Conservation (phyloP, 2,797 vertebrate genomes). For the Pagetopsis macropterus region DNA sequence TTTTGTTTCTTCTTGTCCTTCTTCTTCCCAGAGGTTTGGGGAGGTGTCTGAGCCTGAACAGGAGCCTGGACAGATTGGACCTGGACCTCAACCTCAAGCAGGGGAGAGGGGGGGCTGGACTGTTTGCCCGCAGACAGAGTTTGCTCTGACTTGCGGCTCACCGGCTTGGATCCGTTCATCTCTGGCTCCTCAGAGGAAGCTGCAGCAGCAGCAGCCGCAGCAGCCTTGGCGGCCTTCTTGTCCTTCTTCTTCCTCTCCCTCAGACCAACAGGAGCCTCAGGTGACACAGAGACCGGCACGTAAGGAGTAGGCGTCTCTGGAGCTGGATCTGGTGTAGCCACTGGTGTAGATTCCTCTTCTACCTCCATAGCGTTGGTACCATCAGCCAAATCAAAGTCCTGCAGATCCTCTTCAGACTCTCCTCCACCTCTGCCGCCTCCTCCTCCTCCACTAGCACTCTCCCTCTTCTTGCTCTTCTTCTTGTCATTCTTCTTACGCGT, state of each 20-base stretch:
- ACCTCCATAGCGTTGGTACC: constrained; percentile 78
- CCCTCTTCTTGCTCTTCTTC: constrained; percentile 98
- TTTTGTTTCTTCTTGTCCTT: constrained; percentile 93
- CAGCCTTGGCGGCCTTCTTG: constrained; percentile 87
- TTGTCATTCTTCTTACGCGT: constrained; percentile 95
- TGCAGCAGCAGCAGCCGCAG: constrained; percentile 5
- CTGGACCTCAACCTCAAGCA: constrained; percentile 68
- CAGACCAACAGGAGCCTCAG: constrained; percentile 78
- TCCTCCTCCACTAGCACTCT: constrained; percentile 83
- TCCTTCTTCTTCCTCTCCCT: constrained; percentile 96
- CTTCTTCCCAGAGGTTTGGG: constrained; percentile 87
- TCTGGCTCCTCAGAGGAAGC: constrained; percentile 76
- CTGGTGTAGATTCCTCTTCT: constrained; percentile 78
- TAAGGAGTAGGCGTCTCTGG: constrained; percentile 55
- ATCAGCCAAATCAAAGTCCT: constrained; percentile 89
- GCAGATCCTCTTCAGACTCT: constrained; percentile 92
- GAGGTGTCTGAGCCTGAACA: constrained; percentile 77
- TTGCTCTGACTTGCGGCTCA: constrained; percentile 84
- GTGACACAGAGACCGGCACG: constrained; percentile 56
- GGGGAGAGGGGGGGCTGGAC: constrained; percentile 81
- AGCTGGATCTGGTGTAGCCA: constrained; percentile 65
- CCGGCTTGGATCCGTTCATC: constrained; percentile 87
- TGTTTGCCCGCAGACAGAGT: constrained; percentile 87
- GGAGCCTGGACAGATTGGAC: constrained; percentile 58
- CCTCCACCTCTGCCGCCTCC: constrained; percentile 86